phyloP scores from a whole-genome alignment of 1,140 invertebrate species.

The Drosophila sturtevanti region DNA sequence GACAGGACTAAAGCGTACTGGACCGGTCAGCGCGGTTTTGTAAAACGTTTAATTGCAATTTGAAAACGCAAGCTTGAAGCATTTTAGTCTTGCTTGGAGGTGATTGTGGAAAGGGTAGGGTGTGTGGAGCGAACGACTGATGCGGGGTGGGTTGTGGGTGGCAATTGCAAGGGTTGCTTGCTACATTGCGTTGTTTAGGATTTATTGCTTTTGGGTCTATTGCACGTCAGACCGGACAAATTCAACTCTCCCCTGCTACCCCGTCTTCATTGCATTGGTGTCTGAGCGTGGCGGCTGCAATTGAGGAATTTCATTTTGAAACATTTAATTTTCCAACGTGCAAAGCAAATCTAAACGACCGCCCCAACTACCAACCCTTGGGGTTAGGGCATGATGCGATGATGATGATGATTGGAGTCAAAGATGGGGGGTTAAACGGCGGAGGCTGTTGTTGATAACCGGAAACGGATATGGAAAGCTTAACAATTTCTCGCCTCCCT shows the following conservation, averaged over 20 bases:
- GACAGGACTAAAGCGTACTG: constrained; percentile 45
- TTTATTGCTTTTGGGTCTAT: constrained; percentile 79
- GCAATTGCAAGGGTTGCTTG: constrained; percentile 59
- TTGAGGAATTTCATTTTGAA: constrained; percentile 81
- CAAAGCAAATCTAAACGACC: constrained; percentile 44
- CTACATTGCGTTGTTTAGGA: constrained; percentile 51
- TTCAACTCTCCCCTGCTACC: not conserved
- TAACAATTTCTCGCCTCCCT: constrained; percentile 11
- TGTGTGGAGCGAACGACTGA: too few relatives aligned
- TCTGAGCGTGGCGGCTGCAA: constrained; percentile 75
- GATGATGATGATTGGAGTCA: constrained; percentile 1
- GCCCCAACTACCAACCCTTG: constrained; percentile 35
- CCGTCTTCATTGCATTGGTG: constrained; percentile 16
- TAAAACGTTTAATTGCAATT: constrained; percentile 81
- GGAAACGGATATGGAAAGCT: constrained; percentile 74
- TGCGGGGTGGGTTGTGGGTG: not conserved
- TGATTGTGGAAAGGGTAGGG: not conserved
- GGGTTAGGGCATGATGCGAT: not conserved
- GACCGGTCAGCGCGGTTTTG: constrained; percentile 74
- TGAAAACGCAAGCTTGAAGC: constrained; percentile 65
- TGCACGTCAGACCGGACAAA: constrained; percentile 19
- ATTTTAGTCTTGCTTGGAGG: not conserved
- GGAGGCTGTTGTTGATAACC: constrained; percentile 58
- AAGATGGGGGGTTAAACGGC: constrained; percentile 11
- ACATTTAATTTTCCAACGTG: constrained; percentile 77